A percentile compares a stretch with the other conserved stretches of the same genome.
Evolutionary conservation across 1,140 invertebrate species (phyloP).

Genomic region (Dryas iulia): DNA sequence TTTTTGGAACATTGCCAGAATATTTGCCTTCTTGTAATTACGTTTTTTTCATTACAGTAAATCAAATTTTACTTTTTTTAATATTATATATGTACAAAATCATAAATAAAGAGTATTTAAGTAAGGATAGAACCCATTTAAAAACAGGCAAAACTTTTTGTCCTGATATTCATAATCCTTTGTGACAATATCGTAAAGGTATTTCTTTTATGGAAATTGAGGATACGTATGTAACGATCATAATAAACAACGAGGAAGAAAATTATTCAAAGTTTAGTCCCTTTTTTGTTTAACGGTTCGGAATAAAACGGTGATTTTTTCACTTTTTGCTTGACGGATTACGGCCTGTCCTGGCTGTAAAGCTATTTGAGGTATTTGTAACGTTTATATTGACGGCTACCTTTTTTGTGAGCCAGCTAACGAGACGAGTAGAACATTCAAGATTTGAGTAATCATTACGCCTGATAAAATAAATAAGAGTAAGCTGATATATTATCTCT

Average conservation of each 20-base stretch:
- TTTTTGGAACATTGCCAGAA: too few species aligned
- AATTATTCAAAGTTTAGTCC: constrained; percentile 15
- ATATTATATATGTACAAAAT: too few species aligned
- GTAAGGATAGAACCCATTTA: too few species aligned
- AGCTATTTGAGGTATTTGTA: background rate
- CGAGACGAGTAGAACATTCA: background rate
- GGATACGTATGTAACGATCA: background rate
- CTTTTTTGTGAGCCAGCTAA: background rate
- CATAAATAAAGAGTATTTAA: too few species aligned
- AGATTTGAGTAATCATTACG: background rate
- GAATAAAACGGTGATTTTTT: constrained; percentile 16
- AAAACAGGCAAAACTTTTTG: too few species aligned
- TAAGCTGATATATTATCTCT: background rate
- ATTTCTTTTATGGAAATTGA: constrained; percentile 15
- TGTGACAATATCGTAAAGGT: constrained; percentile 2
- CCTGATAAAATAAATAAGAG: background rate
- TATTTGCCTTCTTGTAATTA: too few species aligned
- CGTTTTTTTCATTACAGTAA: too few species aligned
- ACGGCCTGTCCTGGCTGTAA: background rate
- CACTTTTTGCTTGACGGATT: constrained; percentile 7
- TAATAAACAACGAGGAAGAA: constrained; percentile 13
- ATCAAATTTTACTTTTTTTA: too few species aligned
- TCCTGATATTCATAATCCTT: background rate
- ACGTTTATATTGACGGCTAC: background rate
- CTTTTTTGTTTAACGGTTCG: constrained; percentile 7